phyloP scores from a whole-genome alignment of 2,113 vertebrate species.

The Psammodynastes pulverulentus region DNA sequence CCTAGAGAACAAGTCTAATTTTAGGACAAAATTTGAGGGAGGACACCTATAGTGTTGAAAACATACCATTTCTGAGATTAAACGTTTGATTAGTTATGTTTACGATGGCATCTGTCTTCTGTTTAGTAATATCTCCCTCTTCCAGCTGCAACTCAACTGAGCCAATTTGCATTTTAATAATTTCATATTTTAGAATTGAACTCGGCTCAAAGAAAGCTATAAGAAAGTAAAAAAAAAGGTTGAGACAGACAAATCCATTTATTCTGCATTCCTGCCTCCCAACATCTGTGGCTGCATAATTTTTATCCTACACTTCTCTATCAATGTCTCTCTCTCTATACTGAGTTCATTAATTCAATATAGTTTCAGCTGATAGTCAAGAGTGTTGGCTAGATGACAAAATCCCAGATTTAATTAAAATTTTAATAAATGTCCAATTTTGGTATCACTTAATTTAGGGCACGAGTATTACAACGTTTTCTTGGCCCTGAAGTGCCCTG shows the following conservation, averaged over 20 bases:
- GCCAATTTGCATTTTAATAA: slow-evolving; percentile 74
- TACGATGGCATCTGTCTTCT: slow-evolving; percentile 79
- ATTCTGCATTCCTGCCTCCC: background rate
- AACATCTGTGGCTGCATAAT: background rate
- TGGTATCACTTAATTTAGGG: background rate
- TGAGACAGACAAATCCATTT: background rate
- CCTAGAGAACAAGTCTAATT: background rate
- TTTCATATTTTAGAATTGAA: slow-evolving; percentile 37
- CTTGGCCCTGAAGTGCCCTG: background rate
- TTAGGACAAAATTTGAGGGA: background rate
- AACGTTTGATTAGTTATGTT: slow-evolving; percentile 80
- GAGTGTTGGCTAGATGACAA: background rate
- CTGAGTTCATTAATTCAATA: background rate
- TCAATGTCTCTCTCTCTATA: background rate
- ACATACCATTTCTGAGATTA: slow-evolving; percentile 77
- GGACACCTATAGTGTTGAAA: background rate
- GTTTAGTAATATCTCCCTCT: slow-evolving; percentile 83
- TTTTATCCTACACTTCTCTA: background rate
- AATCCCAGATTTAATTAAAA: background rate
- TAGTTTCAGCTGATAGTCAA: background rate
- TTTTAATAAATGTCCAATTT: background rate
- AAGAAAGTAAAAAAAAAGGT: slow-evolving; percentile 20
- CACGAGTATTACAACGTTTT: background rate
- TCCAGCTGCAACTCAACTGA: slow-evolving; percentile 69
- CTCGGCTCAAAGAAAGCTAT: slow-evolving; percentile 65